Conservation (phyloP, 1,140 invertebrate species). For the Lucilia cuprina region DNA sequence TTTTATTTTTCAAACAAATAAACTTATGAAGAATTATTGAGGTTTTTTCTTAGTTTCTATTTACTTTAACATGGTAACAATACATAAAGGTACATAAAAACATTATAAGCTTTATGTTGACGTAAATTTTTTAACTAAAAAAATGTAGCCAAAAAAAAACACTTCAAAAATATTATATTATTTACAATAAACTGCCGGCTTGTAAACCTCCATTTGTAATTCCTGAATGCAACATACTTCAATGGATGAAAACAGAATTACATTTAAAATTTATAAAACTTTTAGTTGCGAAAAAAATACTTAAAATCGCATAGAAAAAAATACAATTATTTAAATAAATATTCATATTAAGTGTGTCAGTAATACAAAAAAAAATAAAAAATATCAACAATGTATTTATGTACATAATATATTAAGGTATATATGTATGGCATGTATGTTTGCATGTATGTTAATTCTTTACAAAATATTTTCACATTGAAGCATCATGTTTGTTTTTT, state of each 20-base stretch:
- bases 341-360: neutral
- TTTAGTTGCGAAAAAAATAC: neutral
- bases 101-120: neutral
- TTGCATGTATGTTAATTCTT: neutral
- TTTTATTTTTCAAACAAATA: neutral
- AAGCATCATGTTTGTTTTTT: neutral
- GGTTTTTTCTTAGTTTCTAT: neutral
- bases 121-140: neutral
- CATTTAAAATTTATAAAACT: neutral
- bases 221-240: neutral
- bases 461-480: neutral
- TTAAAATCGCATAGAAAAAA: neutral
- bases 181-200: neutral
- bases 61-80: neutral
- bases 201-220: neutral
- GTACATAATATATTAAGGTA: no score
- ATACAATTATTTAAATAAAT: conserved; percentile 5
- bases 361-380: neutral
- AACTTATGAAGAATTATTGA: neutral
- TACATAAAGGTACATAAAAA: neutral
- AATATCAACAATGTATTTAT: neutral
- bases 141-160: neutral
- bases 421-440: neutral
- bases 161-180: neutral
- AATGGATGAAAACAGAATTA: neutral